Base-by-base conservation (phyloP, 2,113 vertebrate genomes). In the Balaenoptera acutorostrata region DNA sequence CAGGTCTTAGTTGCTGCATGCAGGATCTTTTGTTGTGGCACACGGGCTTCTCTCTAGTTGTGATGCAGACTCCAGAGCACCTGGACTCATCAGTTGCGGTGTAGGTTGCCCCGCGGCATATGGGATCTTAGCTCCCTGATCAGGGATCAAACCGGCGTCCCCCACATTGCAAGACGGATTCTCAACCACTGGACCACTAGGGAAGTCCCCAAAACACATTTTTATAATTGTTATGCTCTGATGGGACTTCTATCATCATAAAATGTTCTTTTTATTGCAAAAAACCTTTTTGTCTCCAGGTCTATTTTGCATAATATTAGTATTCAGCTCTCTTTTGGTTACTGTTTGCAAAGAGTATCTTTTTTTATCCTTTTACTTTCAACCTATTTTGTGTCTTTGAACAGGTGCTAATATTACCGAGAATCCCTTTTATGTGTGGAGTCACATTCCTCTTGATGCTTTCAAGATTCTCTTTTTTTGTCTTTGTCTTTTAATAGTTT, bases 101-200 rank as follows among this genome's bases (percentile, higher is more conserved):
- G 52, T 15, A 52, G 52, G 52, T 52, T 52, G 52, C 52, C 52
- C 52, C 1, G 15, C 0, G 1, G 52, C 52, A 52, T 52, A 18
- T 52, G 52, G 52, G 52, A 17, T 52, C 52, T 52, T 52, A 52
- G 5, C 52, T 52, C 52, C 15, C 15, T 18, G 5, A 52, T 52
- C 17, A 52, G 52, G 15, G 52, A 52, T 52, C 15, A 1, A 52
- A 52, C 15, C 0, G 4, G 15, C 15, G 0, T 52, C 52, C 17
- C 52, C 52, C 52, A 52, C 52, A 52, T 52, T 18, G 52, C 15
- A 52, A 52, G 52, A 52, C 0, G 52, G 52, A 18, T 52, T 52
- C 15, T 52, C 52, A 52, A 18, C 1, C 52, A 17, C 52, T 52
- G 15, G 15, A 52, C 52, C 15, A 52, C 52, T 52, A 52, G 15